Conservation (phyloP, 2,797 vertebrate species). For the Oreortyx pictus region DNA sequence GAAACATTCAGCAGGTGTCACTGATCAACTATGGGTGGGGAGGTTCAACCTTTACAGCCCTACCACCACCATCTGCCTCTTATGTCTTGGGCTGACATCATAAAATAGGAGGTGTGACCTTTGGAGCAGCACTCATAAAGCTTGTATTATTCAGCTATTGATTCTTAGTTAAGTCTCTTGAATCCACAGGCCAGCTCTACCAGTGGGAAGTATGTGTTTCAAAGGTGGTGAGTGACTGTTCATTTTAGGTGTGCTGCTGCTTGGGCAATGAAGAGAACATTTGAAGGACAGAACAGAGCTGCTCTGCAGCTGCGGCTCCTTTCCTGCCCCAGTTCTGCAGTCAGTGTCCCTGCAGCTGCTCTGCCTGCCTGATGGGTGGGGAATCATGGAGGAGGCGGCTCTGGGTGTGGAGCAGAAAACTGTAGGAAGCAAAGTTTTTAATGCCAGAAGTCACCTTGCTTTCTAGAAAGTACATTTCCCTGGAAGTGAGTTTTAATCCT, state of each 20-base stretch:
- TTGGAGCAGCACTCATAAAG: no score
- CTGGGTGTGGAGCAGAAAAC: not conserved
- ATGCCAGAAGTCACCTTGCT: not conserved
- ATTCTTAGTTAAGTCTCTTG: not conserved
- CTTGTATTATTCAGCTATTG: not conserved
- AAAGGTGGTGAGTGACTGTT: not conserved
- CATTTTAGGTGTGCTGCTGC: not conserved
- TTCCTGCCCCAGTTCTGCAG: not conserved
- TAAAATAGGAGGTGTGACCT: no score
- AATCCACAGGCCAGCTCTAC: rapidly evolving
- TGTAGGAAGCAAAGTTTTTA: not conserved
- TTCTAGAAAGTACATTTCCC: not conserved
- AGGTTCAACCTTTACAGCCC: no score
- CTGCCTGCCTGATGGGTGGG: rapidly evolving
- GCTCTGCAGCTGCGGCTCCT: not conserved
- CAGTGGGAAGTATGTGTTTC: rapidly evolving
- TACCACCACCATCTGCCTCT: no score
- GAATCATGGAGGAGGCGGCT: not conserved
- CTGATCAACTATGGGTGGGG: no score
- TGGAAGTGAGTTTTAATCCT: not conserved
- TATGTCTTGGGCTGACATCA: no score
- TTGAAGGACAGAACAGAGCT: not conserved
- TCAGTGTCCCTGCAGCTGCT: not conserved
- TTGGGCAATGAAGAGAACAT: not conserved
- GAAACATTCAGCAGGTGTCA: no score